These are phyloP conservation scores for Lycaon pictus DNA, from an alignment of 2,113 vertebrate species.

Conservation along the genomic window DNA sequence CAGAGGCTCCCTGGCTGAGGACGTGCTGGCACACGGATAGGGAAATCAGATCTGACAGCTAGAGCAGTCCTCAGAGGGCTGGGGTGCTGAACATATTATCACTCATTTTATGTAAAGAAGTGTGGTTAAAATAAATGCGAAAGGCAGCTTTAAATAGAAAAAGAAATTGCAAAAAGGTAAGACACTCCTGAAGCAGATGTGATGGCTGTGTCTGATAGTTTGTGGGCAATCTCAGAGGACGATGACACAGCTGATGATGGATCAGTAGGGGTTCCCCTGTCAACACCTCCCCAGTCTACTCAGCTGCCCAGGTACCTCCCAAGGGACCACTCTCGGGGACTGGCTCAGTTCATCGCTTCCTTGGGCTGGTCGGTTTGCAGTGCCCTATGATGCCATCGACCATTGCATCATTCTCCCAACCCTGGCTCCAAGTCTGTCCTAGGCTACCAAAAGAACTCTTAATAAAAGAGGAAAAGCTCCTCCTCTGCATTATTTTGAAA, in stretches of 20 bases:
- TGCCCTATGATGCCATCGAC: not conserved
- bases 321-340: not conserved
- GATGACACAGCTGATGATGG: not conserved
- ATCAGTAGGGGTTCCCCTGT: not conserved
- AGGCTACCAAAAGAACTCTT: not conserved
- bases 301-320: not conserved
- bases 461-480: not conserved
- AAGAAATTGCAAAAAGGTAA: not conserved
- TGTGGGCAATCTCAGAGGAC: not conserved
- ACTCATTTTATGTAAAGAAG: not conserved
- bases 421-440: not conserved
- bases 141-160: not conserved
- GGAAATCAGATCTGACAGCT: not conserved
- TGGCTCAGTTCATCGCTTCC: not conserved
- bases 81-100: not conserved
- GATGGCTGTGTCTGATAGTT: not conserved
- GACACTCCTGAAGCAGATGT: not conserved
- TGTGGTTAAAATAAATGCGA: not conserved
- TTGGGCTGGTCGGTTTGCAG: not conserved
- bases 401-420: not conserved
- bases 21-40: accelerated
- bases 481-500: not conserved
- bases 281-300: not conserved
- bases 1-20: not conserved
- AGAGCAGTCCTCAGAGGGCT: accelerated